Conservation (phyloP, 2,888 invertebrate genomes). For the Drosophila phalerata region DNA sequence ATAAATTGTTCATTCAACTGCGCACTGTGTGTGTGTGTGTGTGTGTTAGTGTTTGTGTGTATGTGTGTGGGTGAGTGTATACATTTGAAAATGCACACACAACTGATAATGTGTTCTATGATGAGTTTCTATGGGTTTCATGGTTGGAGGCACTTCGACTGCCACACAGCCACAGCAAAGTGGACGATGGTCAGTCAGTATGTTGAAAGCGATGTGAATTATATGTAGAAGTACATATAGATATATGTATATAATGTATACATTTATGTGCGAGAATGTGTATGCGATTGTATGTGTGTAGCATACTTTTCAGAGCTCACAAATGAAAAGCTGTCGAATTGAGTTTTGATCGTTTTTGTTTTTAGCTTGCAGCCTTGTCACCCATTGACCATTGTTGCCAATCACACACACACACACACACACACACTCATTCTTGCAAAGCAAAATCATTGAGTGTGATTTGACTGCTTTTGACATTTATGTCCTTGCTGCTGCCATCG, state of each 20-base stretch:
- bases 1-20: conserved; percentile 38
- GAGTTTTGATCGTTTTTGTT: conserved; percentile 40
- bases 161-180: conserved; percentile 17
- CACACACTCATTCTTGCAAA: conserved; percentile 16
- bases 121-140: conserved; percentile 35
- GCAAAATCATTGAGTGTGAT: conserved; percentile 52
- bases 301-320: conserved; percentile 55
- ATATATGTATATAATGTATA: neutral
- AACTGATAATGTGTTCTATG: conserved; percentile 27
- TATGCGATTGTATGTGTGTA: conserved; percentile 12
- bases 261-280: neutral
- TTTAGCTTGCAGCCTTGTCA: conserved; percentile 34
- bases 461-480: conserved; percentile 79
- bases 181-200: conserved; percentile 18
- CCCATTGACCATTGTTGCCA: conserved; percentile 34
- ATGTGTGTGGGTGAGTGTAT: conserved; percentile 14
- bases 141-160: neutral
- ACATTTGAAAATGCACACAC: conserved; percentile 41
- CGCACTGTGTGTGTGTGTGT: neutral
- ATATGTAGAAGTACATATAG: conserved; percentile 5
- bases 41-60: conserved; percentile 12
- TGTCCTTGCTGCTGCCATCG: conserved; percentile 46
- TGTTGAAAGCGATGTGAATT: conserved; percentile 29
- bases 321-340: conserved; percentile 36
- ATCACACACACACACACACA: conserved; percentile 17